Base-by-base conservation (phyloP, 2,797 vertebrate genomes). In the Cuculus canorus region DNA sequence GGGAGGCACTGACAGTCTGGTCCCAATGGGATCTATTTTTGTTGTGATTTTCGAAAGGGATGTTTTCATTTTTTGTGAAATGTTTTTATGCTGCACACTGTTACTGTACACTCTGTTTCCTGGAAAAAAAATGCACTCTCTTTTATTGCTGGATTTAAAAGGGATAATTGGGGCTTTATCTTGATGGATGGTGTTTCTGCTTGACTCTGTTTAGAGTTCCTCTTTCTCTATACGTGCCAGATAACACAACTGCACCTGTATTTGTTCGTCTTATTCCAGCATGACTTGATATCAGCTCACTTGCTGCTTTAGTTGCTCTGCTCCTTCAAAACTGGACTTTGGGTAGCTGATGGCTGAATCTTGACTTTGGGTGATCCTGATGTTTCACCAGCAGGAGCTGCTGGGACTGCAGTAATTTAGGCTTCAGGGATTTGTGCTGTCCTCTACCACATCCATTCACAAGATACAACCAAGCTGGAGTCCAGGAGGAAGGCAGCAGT, bases 141-240 rank as follows among this genome's bases (percentile, higher is more conserved):
- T 96, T 96, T 94, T 94, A 92, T 95, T 97, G 96, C 93, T 97
- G 96, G 88, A 96, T 95, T 92, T 95, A 86, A 96, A 96, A 93
- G 91, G 96, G 92, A 86, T 95, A 93, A 94, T 71, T 94, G 91
- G 64, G 88, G 75, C 92, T 96, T 94, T 92, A 50, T 72, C 90
- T 82, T 87, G 90, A 82, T 73, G 90, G 81, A 82, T 87, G 37
- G 53, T 88, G 65, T 93, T 96, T 92, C 88, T 90, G 64, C 52
- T 90, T 93, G 75, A 84, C 71, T 92, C 63, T 79, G 39, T 88
- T 96, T 80, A 73, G 73, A 93, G 63, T 79, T 94, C 72, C 45
- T 95, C 71, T 88, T 96, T 84, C 76, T 94, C 82, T 93, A 0
- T 82, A 71, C 0, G 10, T 88, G 87, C 85, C 95, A 95, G 82